Percentiles rank a stretch among this genome's conserved stretches.
Evolutionary conservation across 2,888 invertebrate genomes (phyloP).

Genomic region (Aleiodes testaceus): DNA sequence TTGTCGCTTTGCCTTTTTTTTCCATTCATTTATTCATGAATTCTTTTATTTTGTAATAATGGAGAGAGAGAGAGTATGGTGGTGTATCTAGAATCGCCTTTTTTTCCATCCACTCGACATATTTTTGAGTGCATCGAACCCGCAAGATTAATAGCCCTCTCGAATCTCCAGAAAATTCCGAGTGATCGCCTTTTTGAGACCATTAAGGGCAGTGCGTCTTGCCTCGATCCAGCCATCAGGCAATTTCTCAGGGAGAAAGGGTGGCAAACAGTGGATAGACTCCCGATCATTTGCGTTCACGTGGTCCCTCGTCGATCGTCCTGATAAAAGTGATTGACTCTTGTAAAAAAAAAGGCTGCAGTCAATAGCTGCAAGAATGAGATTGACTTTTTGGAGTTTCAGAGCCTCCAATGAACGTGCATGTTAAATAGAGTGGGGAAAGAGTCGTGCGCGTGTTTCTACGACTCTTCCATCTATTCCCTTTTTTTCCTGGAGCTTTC

Average conservation of each 20-base stretch:
- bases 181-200: conserved; percentile 51
- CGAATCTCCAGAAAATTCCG: conserved; percentile 44
- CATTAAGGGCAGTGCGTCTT: conserved; percentile 48
- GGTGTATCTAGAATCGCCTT: not conserved
- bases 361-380: conserved; percentile 40
- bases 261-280: conserved; percentile 13
- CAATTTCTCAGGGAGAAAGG: conserved; percentile 50
- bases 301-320: conserved; percentile 54
- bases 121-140: conserved; percentile 32
- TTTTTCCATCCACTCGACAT: not conserved
- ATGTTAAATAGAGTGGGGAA: conserved; percentile 49
- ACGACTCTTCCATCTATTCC: conserved; percentile 14
- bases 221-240: conserved; percentile 41
- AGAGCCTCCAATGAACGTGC: conserved; percentile 15
- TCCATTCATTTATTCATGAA: not conserved
- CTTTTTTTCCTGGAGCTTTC: conserved; percentile 35
- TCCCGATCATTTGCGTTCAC: conserved; percentile 53
- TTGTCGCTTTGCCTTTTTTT: conserved; percentile 12
- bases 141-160: conserved; percentile 35
- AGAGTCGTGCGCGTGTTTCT: conserved; percentile 50
- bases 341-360: conserved; percentile 59
- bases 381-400: conserved; percentile 31
- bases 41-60: not conserved
- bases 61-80: too few relatives aligned
- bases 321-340: conserved; percentile 67